Evolutionary conservation across 2,797 vertebrate species (phyloP), one percentile per base, ranked within the genome.

Genomic region (Phataginus tetradactyla): DNA sequence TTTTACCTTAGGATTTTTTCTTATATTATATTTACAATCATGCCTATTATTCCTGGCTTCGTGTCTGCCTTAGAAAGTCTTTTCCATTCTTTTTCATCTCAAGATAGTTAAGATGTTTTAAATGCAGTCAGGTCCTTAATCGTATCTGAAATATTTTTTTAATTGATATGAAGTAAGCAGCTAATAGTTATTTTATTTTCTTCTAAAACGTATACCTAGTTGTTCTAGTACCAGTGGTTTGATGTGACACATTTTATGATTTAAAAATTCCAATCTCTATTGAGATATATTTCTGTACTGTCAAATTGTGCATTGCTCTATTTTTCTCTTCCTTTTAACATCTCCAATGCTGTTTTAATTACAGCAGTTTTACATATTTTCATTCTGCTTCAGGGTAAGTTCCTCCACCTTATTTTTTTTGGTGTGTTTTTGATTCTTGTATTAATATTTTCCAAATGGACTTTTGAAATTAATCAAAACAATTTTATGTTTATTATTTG

Each of bases 131-230:
- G 20, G 68, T 90, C 32, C 92, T 81, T 95, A 83, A 74, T 90
- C 27, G 77, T 91, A 80, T 53, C n/a, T 87, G 32, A 42, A 91
- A 86, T 87, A 45, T 39, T 74, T 79, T 88, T 42, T 84, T 79
- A 37, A 91, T 68, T 68, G 18, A 86, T 96, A 14, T 75, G 23
- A 91, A 94, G 17, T 68, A 95, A 94, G 32, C 91, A 49, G 80
- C 59, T 84, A 83, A 75, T 92, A 57, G 94, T 88, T 90, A 72
- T 72, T 95, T 94, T 84, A 80, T 74, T 88, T 93, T 91, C 32
- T 66, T 79, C 32, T 10, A 18, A 81, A 92, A 69, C 88, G 78
- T 90, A 32, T 71, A 79, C 45, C 14, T n/a, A 83, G n/a, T 42
- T 94, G 29, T 96, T 92, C 1, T 1, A 95, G 66, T 61, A 81